These are phyloP conservation scores for Desmophyllum pertusum DNA, from an alignment of 92 coral and sea anemone species.

Conservation along the genomic window DNA sequence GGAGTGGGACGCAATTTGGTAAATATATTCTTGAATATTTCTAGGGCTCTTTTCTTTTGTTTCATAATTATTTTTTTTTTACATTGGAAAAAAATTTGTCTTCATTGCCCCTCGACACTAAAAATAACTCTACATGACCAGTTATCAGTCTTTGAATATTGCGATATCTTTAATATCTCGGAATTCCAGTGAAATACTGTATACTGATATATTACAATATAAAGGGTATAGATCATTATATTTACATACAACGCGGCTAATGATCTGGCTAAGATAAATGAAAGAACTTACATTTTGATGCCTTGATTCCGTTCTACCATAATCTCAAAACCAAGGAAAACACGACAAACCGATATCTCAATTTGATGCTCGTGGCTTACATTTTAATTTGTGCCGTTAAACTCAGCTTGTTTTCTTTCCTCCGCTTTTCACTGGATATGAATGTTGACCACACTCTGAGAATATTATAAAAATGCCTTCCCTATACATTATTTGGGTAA, in stretches of 20 bases:
- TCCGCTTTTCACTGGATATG: neutral
- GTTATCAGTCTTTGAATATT: too few relatives aligned
- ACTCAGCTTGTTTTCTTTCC: neutral
- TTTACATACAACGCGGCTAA: too few relatives aligned
- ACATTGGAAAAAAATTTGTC: neutral
- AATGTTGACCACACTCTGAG: neutral
- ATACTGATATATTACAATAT: too few relatives aligned
- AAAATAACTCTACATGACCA: too few relatives aligned
- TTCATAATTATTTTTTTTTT: too few relatives aligned
- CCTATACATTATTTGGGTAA: neutral
- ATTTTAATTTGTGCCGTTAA: neutral
- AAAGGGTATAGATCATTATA: too few relatives aligned
- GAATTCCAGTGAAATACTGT: too few relatives aligned
- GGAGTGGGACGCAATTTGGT: neutral
- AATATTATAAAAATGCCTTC: neutral
- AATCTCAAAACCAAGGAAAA: neutral
- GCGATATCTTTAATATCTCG: too few relatives aligned
- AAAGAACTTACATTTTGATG: neutral
- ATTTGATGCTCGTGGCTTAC: neutral
- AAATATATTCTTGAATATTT: neutral
- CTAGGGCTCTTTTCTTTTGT: too few relatives aligned
- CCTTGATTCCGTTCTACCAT: neutral
- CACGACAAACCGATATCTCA: neutral
- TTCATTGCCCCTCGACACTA: neutral
- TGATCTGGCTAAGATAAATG: too few relatives aligned